These are phyloP conservation scores for Phenacoccus solenopsis DNA, from an alignment of 1,140 invertebrate genomes.

Conservation along the genomic window DNA sequence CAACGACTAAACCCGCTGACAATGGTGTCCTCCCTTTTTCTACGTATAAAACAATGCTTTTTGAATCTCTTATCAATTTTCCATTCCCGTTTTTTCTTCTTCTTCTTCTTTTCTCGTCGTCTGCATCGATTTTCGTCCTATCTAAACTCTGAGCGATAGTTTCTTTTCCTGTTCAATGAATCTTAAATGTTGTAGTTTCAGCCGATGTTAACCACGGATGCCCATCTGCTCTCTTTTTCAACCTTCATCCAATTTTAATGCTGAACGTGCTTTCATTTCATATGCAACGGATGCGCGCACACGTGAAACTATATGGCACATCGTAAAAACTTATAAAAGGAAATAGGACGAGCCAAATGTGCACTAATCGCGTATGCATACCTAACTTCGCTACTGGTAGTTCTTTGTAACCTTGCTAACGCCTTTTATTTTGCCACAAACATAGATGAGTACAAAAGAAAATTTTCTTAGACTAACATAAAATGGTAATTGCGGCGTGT, in stretches of 20 bases:
- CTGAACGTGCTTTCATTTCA: constrained; percentile 16
- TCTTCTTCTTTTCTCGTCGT: background rate
- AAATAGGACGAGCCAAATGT: constrained; percentile 13
- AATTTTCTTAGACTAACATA: background rate
- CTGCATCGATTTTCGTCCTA: constrained; percentile 8
- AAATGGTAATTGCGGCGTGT: background rate
- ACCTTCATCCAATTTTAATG: constrained; percentile 18
- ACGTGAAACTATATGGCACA: constrained; percentile 11
- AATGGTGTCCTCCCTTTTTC: background rate
- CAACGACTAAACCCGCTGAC: background rate
- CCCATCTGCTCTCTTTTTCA: constrained; percentile 10
- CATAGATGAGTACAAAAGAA: too few species aligned
- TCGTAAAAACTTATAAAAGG: constrained; percentile 7
- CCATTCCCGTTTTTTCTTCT: background rate
- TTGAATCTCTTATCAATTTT: constrained; percentile 18
- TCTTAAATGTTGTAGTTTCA: constrained; percentile 11
- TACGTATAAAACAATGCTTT: constrained; percentile 9
- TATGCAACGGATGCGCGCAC: constrained; percentile 14
- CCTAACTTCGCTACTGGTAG: background rate
- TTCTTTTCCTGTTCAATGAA: constrained; percentile 18
- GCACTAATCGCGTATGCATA: constrained; percentile 15
- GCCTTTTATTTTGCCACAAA: background rate
- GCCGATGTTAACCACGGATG: constrained; percentile 9
- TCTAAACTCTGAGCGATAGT: constrained; percentile 10
- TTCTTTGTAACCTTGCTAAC: constrained; percentile 11